Conservation (phyloP, 2,113 vertebrate genomes). For the Rana temporaria region DNA sequence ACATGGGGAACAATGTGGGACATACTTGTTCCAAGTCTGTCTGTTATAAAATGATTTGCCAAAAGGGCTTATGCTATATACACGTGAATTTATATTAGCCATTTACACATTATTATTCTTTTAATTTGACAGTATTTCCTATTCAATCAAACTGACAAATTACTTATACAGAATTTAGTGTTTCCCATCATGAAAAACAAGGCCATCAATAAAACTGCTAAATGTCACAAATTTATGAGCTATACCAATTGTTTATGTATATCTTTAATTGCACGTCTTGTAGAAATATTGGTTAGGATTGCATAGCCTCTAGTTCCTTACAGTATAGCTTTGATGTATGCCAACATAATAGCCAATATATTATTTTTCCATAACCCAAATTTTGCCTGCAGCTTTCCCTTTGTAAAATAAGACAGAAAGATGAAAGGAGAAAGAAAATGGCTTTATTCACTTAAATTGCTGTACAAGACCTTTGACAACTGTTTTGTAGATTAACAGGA, state of each 20-base stretch:
- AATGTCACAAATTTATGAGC: background rate
- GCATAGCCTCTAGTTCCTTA: background rate
- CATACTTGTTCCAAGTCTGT: too few relatives aligned
- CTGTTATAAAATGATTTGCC: too few relatives aligned
- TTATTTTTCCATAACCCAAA: slow-evolving; percentile 12
- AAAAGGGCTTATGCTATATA: too few relatives aligned
- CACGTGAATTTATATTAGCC: background rate
- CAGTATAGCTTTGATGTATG: slow-evolving; percentile 7
- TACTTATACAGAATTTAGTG: background rate
- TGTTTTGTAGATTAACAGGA: too few relatives aligned
- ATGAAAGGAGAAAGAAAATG: slow-evolving; percentile 26
- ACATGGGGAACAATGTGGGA: too few relatives aligned
- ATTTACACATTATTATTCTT: background rate
- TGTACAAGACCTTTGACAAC: slow-evolving; percentile 9
- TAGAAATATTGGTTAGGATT: slow-evolving; percentile 23
- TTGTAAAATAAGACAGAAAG: slow-evolving; percentile 1
- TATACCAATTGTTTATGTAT: background rate
- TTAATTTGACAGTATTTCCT: background rate
- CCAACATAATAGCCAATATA: slow-evolving; percentile 17
- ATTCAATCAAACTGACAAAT: background rate
- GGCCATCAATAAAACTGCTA: slow-evolving; percentile 17
- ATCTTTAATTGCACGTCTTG: background rate
- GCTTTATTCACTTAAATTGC: slow-evolving; percentile 3
- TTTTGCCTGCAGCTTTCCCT: slow-evolving; percentile 35
- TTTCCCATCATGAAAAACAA: background rate